phyloP scores from a whole-genome alignment of 2,113 vertebrate species.

The Arothron firmamentum region DNA sequence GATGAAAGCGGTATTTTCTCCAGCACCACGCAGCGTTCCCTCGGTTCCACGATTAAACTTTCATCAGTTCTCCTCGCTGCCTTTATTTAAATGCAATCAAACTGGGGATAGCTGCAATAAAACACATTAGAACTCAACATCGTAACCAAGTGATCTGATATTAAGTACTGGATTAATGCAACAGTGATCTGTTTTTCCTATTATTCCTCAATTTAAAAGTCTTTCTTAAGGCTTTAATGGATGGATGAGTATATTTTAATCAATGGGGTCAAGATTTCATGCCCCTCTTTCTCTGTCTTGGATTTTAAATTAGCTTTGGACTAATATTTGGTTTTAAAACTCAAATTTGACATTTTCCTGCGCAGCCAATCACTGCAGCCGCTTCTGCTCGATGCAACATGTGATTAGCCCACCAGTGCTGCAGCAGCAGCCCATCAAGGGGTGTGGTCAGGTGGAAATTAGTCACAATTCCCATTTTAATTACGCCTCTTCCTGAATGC shows the following conservation, averaged over 20 bases:
- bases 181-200: neutral
- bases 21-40: neutral
- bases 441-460: no score
- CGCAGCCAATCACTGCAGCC: neutral
- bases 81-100: conserved; percentile 1
- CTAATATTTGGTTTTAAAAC: no score
- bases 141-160: neutral
- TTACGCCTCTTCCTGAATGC: no score
- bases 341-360: no score
- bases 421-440: no score
- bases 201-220: neutral
- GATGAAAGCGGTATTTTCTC: neutral
- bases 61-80: neutral
- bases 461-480: no score
- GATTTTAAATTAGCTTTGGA: no score
- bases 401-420: neutral
- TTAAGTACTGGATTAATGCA: neutral
- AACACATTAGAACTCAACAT: conserved; percentile 4
- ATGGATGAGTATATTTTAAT: neutral
- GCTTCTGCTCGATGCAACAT: neutral
- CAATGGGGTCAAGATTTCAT: no score
- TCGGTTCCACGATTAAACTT: neutral
- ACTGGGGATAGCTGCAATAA: neutral
- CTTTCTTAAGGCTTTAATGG: neutral
- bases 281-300: no score